Conservation (phyloP, 92 coral and sea anemone species). For the Meandrina meandrites region DNA sequence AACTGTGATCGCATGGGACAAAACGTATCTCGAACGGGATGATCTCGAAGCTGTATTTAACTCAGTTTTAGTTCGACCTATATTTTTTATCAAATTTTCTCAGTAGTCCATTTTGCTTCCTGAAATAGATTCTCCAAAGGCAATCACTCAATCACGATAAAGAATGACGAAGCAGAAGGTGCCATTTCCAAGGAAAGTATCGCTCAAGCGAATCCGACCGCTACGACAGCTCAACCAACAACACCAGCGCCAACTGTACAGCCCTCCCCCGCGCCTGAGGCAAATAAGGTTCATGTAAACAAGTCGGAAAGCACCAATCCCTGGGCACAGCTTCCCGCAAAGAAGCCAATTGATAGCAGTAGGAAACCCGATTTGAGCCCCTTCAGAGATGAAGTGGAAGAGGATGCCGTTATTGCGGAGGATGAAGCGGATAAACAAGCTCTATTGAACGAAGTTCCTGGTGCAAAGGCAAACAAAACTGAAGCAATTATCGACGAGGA, state of each 20-base stretch:
- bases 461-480: conserved; percentile 4
- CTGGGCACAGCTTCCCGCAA: not conserved
- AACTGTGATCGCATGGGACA: too few relatives aligned
- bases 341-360: conserved; percentile 3
- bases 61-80: too few relatives aligned
- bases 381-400: conserved; percentile 41
- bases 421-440: conserved; percentile 37
- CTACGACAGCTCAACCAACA: not conserved
- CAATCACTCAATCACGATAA: not conserved
- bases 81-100: too few relatives aligned
- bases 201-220: not conserved
- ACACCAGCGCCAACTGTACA: conserved; percentile 4
- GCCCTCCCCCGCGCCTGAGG: not conserved
- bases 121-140: not conserved
- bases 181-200: conserved; percentile 47
- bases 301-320: not conserved
- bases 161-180: conserved; percentile 13
- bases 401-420: conserved; percentile 49
- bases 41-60: too few relatives aligned
- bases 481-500: conserved; percentile 17
- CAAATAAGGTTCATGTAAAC: not conserved
- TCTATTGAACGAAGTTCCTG: conserved; percentile 20
- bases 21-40: too few relatives aligned
- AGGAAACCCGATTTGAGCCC: conserved; percentile 26
- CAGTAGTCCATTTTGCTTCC: too few relatives aligned